These are phyloP conservation scores for Dendrocopos noguchii DNA, from an alignment of 2,113 vertebrate species.

Conservation along the genomic window DNA sequence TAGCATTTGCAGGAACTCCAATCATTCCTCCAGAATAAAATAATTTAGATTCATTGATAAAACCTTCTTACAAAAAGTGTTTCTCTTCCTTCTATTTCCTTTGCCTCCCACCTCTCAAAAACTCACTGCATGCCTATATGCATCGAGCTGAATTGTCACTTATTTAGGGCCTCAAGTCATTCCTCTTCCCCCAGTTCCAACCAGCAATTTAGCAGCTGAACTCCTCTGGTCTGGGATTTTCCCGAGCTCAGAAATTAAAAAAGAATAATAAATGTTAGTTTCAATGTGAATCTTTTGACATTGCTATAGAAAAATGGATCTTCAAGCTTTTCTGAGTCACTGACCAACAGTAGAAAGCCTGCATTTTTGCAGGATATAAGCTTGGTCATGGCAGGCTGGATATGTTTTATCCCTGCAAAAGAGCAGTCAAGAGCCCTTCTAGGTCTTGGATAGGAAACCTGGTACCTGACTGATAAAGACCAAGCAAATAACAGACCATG, in stretches of 20 bases:
- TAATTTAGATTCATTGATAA: background rate
- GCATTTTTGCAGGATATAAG: background rate
- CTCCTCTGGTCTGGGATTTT: background rate
- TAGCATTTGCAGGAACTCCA: background rate
- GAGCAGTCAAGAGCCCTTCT: background rate
- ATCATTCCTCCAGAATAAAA: background rate
- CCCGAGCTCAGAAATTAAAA: background rate
- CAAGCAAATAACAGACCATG: background rate
- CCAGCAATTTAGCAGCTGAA: background rate
- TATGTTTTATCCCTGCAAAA: background rate
- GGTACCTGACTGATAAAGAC: background rate
- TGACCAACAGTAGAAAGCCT: background rate
- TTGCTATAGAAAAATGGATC: background rate
- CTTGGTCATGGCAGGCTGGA: background rate
- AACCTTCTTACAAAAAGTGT: background rate
- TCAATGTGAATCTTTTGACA: background rate
- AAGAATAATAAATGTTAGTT: background rate
- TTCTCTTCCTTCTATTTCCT: background rate
- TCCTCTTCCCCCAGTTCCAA: background rate
- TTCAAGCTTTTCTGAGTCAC: background rate
- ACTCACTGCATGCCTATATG: background rate
- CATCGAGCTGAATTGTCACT: background rate
- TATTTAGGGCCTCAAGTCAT: background rate
- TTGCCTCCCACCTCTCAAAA: background rate
- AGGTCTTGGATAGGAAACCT: background rate